Evolutionary conservation across 2,888 invertebrate species (phyloP), one percentile per base, ranked within the genome.

Genomic region (Unio delphinus): DNA sequence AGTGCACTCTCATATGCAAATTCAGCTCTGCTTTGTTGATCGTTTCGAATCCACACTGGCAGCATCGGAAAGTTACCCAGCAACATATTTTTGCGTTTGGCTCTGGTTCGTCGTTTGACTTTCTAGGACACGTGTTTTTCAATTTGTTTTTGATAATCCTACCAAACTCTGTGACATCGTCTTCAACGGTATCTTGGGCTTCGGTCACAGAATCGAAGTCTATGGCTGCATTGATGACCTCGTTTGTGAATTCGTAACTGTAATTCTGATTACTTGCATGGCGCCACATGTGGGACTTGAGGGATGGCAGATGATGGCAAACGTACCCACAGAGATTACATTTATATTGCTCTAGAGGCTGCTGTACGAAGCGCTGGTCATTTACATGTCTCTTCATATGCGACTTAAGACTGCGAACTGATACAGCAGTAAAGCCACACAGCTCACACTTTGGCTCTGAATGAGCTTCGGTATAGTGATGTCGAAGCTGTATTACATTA

Each of bases 221-320:
- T 45, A 89, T 85, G 54, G 89, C 88, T 18, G 87, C 86, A 73
- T 89, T 89, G 67, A 89, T 89, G 61, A 87, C 85, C 68, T 87
- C 87, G 74, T 89, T 89, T 55, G 87, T 88, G 68, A 85, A 82
- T 72, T 87, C 84, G 64, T 89, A 89, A 74, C 86, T 87, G 76
- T 89, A 89, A 78, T 87, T 87, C 57, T 82, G 79, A 67, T 89
- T 87, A 63, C 85, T 85, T 26, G 89, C 88, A 76, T 89, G 89
- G 2, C 89, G 83, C 89, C 89, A 89, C 89, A 89, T 89, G 80
- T 89, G 89, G 2, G 88, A 88, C 74, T 89, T 89, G 28, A 89
- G 80, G 3, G 89, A 89, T 4, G 89, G 89, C 69, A 89, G 76
- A 71, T 89, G 89, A 74, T 89, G 89, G 72, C 89, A 89, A 7